Percentiles rank a stretch among this genome's conserved stretches.
These are phyloP conservation scores for Boleophthalmus pectinirostris DNA, from an alignment of 2,113 vertebrate genomes.

Conservation along the genomic window DNA sequence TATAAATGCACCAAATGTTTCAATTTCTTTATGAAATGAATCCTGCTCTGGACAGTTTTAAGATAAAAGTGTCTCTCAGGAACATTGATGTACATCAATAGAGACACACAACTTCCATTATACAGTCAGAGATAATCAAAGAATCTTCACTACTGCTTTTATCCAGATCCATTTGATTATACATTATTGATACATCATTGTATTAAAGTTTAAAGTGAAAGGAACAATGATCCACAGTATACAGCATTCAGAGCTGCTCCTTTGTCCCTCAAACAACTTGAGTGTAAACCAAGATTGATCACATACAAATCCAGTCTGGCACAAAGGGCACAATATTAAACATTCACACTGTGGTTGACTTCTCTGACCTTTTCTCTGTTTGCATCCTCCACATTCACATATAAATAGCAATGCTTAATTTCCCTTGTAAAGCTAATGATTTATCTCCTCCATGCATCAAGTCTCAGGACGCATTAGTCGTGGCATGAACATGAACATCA, in stretches of 20 bases:
- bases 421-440: constrained; percentile 56
- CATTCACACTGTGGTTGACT: constrained; percentile 51
- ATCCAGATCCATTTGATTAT: not conserved
- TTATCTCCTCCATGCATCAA: constrained; percentile 56
- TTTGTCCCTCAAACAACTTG: constrained; percentile 28
- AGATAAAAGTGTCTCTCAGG: not conserved
- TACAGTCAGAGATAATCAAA: not conserved
- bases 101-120: not conserved
- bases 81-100: not conserved
- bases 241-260: constrained; percentile 8
- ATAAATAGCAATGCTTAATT: constrained; percentile 60
- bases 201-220: constrained; percentile 7
- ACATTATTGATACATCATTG: not conserved
- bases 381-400: constrained; percentile 48
- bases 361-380: constrained; percentile 66
- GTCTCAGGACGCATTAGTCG: constrained; percentile 50
- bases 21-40: not conserved
- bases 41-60: not conserved
- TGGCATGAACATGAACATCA: constrained; percentile 46
- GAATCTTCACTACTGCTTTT: not conserved
- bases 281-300: constrained; percentile 38
- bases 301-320: constrained; percentile 43
- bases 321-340: constrained; percentile 66
- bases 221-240: constrained; percentile 5
- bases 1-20: not conserved